Evolutionary conservation across 2,888 invertebrate genomes (phyloP), one percentile per base, ranked within the genome.

Genomic region (Orthonevra nobilis): DNA sequence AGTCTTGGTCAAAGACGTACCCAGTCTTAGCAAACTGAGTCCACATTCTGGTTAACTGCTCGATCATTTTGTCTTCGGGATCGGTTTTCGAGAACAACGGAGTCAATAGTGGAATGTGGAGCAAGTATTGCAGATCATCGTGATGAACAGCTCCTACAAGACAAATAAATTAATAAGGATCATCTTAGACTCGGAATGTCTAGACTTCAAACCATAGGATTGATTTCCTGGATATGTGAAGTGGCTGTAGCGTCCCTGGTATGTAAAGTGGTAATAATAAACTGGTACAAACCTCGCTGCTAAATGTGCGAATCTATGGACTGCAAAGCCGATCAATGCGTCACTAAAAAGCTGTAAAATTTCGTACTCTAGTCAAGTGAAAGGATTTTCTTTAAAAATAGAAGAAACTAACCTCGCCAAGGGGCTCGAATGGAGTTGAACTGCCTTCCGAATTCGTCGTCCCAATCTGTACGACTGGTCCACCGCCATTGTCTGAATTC

Each of bases 231-330:
- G 89, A 3, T 90, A 89, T 69, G 90, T 89, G 52, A 83, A 89
- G 83, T 90, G 89, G 83, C 92, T 92, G 82, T 90, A 91, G 72
- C 91, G 89, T 10, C 93, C 93, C 75, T 91, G 89, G 83, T 91
- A 92, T 1, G 90, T 89, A 82, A 93, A 92, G 60, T 90, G 86
- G 84, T 92, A 92, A 82, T 92, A 92, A 85, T 90, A 93, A 4
- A 93, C 91, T 0, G 88, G 86, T 0, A 90, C 91, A 64, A 90
- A 88, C 2, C 90, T 87, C 0, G 92, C 89, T 81, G 93, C 87
- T 20, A 93, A 84, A 82, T 91, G 90, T 0, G 91, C 90, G 61
- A 91, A 89, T 42, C 92, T 90, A 84, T 93, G 90, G 0, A 90
- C 90, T 2, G 89, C 89, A 82, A 92, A 92, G 0, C 90, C 91